Conservation (phyloP, 2,888 invertebrate species). For the Drosophila acutilabella region DNA sequence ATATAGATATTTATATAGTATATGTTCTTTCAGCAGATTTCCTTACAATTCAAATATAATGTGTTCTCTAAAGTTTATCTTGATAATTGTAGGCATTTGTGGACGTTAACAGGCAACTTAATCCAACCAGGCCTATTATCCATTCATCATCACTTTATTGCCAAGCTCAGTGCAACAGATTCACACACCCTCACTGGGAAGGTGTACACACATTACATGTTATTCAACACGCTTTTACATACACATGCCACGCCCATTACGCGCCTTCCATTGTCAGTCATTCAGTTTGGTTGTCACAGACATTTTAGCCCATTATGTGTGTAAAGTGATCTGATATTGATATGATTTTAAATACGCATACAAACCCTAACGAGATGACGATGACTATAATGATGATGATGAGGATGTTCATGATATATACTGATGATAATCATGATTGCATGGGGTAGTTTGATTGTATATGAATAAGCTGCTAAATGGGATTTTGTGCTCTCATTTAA, state of each 20-base stretch:
- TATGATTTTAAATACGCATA: constrained; percentile 66
- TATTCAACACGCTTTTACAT: constrained; percentile 23
- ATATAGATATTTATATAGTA: background rate
- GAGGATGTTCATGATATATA: constrained; percentile 1
- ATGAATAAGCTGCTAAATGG: background rate
- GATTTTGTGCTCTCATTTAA: constrained; percentile 8
- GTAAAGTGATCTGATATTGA: constrained; percentile 66
- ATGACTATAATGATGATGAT: constrained; percentile 8
- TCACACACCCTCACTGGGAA: background rate
- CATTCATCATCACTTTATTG: constrained; percentile 46
- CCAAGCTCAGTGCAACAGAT: constrained; percentile 23
- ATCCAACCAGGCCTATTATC: constrained; percentile 36
- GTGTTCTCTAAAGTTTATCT: constrained; percentile 27
- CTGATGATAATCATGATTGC: background rate
- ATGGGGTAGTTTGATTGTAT: constrained; percentile 15
- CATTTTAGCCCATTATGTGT: constrained; percentile 56
- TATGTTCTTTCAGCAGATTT: background rate
- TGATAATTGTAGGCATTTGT: constrained; percentile 32
- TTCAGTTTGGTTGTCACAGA: constrained; percentile 25
- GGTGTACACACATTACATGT: constrained; percentile 18
- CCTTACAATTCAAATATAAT: constrained; percentile 4
- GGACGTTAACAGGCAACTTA: constrained; percentile 27
- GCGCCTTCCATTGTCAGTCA: constrained; percentile 3
- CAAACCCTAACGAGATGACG: constrained; percentile 19
- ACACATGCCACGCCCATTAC: constrained; percentile 22